Evolutionary conservation across 2,888 invertebrate genomes (phyloP).

Genomic region (Athetis lepigone): DNA sequence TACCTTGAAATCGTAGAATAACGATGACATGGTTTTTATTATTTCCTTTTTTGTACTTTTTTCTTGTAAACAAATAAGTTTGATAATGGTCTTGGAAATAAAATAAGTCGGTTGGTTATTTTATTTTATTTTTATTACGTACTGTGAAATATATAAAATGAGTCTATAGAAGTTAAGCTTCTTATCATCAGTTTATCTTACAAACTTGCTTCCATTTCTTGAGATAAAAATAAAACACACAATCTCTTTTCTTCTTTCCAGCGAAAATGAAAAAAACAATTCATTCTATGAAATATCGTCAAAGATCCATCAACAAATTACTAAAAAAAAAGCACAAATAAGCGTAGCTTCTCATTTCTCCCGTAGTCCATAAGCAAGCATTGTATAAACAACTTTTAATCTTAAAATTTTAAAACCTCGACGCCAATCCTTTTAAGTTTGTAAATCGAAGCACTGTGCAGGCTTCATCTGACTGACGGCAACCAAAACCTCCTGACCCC

Average conservation of each 20-base stretch:
- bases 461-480: conserved; percentile 78
- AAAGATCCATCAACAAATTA: conserved; percentile 17
- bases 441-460: conserved; percentile 79
- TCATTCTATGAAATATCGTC: background rate
- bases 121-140: conserved; percentile 8
- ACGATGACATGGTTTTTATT: conserved; percentile 57
- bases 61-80: conserved; percentile 51
- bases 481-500: conserved; percentile 66
- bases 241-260: background rate
- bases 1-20: conserved; percentile 55
- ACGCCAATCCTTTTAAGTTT: conserved; percentile 81
- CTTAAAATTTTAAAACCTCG: conserved; percentile 75
- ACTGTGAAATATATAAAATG: background rate
- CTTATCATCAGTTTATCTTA: background rate
- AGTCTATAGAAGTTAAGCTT: background rate
- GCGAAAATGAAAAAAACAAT: conserved; percentile 3
- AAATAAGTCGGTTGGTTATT: background rate
- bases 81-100: conserved; percentile 14
- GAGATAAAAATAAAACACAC: background rate
- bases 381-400: conserved; percentile 58
- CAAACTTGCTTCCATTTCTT: background rate
- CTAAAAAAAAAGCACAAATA: conserved; percentile 9
- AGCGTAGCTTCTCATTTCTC: conserved; percentile 16
- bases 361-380: conserved; percentile 39
- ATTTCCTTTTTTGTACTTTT: conserved; percentile 52